Evolutionary conservation across 1,140 invertebrate species (phyloP), one percentile per base, ranked within the genome.

Genomic region (Pseudomyrmex concolor): DNA sequence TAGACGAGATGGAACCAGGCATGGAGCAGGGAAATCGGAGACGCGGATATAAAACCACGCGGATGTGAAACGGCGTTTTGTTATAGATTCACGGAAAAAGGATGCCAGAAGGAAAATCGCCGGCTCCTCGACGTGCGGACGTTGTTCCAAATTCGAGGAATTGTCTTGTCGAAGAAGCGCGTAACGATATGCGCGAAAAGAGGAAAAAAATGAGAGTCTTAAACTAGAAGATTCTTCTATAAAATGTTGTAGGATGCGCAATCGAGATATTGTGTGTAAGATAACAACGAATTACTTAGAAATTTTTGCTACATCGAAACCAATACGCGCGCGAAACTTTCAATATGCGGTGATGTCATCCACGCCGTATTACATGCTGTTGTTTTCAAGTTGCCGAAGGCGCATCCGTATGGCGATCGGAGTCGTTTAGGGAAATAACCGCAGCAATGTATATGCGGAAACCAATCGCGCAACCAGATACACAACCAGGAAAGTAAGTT

Each of bases 401-500:
- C 34, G 34, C 64, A 55, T 77, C 67, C 54, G 7, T 89, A 67
- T 59, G 50, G 43, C 34, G 64, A 17, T 34, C 34, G 4, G 5
- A 0, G 34, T 34, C 51, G 45, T 55, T 68, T 70, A 34, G 76
- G 43, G 43, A 80, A 80, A 71, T 48, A 80, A 71, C 54, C 22
- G 66, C 54, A 59, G 48, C 54, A 48, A 59, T 59, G 59, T 71
- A 45, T 45, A 78, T 34, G 22, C 66, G 54, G 66, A 34, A 71
- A 64, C 22, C 63, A 54, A 76, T 76, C 22, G 60, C 25, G 10
- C 25, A 76, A 80, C 76, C 54, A 19, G 76, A 54, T 17, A 48
- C 25, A 19, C 50, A 76, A 80, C 76, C 54, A 60, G 76, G 66
- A 80, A 80, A 80, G 66, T 71, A 59, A 80, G 76, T 71, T 80